These are phyloP conservation scores for Sisyra nigra DNA, from an alignment of 2,888 invertebrate genomes.

Conservation along the genomic window DNA sequence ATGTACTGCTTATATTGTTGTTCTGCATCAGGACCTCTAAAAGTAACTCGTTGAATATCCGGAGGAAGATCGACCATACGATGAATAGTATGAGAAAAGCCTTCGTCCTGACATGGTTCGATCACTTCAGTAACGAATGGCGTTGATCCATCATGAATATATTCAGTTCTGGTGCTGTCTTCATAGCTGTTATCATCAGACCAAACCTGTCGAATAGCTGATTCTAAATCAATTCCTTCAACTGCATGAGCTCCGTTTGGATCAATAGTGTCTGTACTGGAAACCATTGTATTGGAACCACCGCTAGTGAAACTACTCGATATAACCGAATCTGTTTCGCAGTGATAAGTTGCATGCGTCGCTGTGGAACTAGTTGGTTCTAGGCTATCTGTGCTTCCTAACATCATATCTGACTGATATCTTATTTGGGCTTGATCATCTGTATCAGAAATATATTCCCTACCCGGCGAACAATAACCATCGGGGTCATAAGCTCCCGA, in stretches of 20 bases:
- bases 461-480: slow-evolving; percentile 29
- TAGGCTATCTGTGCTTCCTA: slow-evolving; percentile 55
- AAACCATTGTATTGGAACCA: slow-evolving; percentile 73
- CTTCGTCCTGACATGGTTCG: slow-evolving; percentile 27
- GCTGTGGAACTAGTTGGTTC: slow-evolving; percentile 67
- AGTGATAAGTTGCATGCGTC: slow-evolving; percentile 69
- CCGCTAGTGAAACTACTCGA: slow-evolving; percentile 72
- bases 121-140: slow-evolving; percentile 32
- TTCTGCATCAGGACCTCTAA: slow-evolving; percentile 34
- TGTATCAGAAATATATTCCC: slow-evolving; percentile 26
- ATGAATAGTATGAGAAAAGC: slow-evolving; percentile 30
- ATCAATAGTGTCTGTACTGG: slow-evolving; percentile 54
- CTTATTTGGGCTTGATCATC: slow-evolving; percentile 10
- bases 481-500: slow-evolving; percentile 21
- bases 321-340: slow-evolving; percentile 72
- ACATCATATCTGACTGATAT: slow-evolving; percentile 30
- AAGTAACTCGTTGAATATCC: slow-evolving; percentile 33
- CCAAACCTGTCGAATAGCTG: slow-evolving; percentile 29
- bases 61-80: slow-evolving; percentile 32
- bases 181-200: slow-evolving; percentile 25
- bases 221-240: slow-evolving; percentile 28
- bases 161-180: slow-evolving; percentile 15
- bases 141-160: slow-evolving; percentile 19
- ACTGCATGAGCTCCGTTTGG: slow-evolving; percentile 29
- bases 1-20: slow-evolving; percentile 31